phyloP scores from a whole-genome alignment of 37 sponge, comb jelly and placozoan genomes.

The Bolinopsis microptera region DNA sequence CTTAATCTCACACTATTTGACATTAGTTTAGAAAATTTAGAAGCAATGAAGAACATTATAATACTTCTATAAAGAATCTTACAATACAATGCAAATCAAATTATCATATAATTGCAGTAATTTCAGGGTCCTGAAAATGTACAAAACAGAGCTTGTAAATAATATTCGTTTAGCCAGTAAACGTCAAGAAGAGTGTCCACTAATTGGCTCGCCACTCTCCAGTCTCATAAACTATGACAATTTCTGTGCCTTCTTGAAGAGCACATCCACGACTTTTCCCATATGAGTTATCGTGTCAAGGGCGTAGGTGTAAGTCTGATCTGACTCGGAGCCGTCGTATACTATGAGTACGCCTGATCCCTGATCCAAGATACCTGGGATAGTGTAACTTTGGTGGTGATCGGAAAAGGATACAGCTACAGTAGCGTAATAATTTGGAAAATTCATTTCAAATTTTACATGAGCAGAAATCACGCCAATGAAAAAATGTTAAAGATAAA shows the following conservation, averaged over 20 bases:
- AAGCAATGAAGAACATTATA: no score
- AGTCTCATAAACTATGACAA: conserved; percentile 62
- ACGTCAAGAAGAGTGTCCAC: not conserved
- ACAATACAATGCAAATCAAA: not conserved
- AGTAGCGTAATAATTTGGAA: no score
- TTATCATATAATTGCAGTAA: not conserved
- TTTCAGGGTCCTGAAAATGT: not conserved
- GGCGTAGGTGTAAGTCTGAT: conserved; percentile 87
- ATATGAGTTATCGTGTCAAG: conserved; percentile 86
- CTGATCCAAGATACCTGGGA: conserved; percentile 93
- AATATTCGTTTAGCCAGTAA: not conserved
- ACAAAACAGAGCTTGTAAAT: not conserved
- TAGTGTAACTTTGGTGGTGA: no score
- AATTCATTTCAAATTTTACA: not conserved
- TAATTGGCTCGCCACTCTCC: not conserved
- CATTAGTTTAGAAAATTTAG: no score
- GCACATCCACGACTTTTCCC: conserved; percentile 90
- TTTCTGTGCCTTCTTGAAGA: conserved; percentile 83
- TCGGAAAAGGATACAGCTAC: no score
- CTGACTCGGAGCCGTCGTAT: conserved; percentile 77
- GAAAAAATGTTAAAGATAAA: not conserved
- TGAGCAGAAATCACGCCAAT: not conserved
- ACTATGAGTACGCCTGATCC: conserved; percentile 88
- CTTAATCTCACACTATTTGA: no score
- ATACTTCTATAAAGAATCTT: not conserved